These are phyloP conservation scores for Ochropacha duplaris DNA, from an alignment of 2,888 invertebrate species.

Conservation along the genomic window DNA sequence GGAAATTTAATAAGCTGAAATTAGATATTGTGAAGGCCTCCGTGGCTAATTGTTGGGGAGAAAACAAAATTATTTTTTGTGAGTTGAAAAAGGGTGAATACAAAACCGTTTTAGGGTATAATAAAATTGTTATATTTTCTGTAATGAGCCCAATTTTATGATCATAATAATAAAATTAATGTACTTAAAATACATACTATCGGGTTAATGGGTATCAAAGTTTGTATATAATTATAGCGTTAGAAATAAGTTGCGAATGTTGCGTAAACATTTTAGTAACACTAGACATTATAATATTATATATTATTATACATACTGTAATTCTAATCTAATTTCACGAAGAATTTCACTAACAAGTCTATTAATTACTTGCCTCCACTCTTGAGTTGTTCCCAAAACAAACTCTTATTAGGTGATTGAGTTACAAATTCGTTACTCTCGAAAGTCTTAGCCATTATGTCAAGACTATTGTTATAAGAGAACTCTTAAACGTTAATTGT, in stretches of 20 bases:
- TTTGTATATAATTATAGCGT: not conserved
- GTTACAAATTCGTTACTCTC: conserved; percentile 63
- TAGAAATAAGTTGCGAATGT: not conserved
- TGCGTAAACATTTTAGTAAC: not conserved
- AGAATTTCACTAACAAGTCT: conserved; percentile 33
- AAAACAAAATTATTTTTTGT: not conserved
- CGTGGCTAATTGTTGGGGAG: conserved; percentile 16
- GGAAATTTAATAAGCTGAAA: conserved; percentile 65
- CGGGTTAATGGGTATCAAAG: not conserved
- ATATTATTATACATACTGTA: conserved; percentile 13
- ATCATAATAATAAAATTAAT: not conserved
- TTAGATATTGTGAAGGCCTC: conserved; percentile 53
- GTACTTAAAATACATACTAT: not conserved
- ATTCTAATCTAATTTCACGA: conserved; percentile 26
- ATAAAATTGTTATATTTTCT: not conserved
- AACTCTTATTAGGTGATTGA: conserved; percentile 70
- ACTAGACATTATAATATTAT: no score
- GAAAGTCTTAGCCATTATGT: conserved; percentile 41
- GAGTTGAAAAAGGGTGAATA: not conserved
- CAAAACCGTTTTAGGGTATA: not conserved
- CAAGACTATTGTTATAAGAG: conserved; percentile 43
- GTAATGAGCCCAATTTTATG: not conserved
- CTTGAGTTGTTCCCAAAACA: conserved; percentile 57
- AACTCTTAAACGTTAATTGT: conserved; percentile 30
- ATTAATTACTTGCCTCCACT: conserved; percentile 53